phyloP scores from a whole-genome alignment of 2,113 vertebrate genomes.

The Cephalophus harveyi region DNA sequence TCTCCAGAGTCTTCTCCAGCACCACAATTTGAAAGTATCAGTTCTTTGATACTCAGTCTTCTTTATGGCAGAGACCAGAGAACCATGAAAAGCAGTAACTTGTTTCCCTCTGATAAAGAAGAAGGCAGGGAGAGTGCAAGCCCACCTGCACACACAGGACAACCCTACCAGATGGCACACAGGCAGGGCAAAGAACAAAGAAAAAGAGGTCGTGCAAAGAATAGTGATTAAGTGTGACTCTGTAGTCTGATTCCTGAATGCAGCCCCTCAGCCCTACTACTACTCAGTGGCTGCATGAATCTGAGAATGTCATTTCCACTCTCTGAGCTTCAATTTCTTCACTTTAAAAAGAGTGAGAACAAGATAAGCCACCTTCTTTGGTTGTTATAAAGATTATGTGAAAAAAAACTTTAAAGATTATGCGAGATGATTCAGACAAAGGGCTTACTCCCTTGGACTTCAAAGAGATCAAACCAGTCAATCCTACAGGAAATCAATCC shows the following conservation, averaged over 20 bases:
- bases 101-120: neutral
- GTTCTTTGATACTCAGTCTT: neutral
- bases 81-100: neutral
- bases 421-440: neutral
- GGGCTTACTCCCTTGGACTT: neutral
- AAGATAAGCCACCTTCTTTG: neutral
- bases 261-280: neutral
- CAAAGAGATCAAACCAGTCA: neutral
- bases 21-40: neutral
- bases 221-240: neutral
- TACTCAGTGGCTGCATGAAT: neutral
- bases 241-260: neutral
- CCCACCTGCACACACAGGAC: neutral
- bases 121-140: neutral
- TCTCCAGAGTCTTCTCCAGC: neutral
- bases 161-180: neutral
- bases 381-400: neutral
- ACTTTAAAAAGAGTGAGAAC: neutral
- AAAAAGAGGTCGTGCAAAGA: neutral
- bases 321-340: neutral
- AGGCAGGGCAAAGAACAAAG: neutral
- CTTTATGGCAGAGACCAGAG: neutral
- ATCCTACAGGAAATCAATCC: neutral
- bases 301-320: neutral
- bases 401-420: neutral